A percentile compares a stretch with the other conserved stretches of the same genome.
Conservation (phyloP, 2,888 invertebrate genomes). For the Erebia epiphron region DNA sequence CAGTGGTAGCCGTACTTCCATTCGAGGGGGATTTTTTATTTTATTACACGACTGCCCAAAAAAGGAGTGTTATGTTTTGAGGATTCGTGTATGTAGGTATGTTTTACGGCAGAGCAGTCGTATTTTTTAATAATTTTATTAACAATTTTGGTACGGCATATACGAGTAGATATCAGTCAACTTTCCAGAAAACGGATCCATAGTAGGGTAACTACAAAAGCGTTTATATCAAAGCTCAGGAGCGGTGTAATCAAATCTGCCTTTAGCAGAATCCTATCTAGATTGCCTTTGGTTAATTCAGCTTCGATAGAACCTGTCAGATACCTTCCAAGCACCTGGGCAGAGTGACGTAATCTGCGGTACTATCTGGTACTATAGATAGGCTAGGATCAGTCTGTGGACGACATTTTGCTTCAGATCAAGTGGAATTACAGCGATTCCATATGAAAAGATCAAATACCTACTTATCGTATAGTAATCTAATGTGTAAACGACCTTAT, state of each 20-base stretch:
- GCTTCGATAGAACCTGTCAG: constrained; percentile 13
- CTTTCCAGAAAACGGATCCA: not conserved
- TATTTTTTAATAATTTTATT: too few species aligned
- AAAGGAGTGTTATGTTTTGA: too few species aligned
- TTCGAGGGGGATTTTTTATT: too few species aligned
- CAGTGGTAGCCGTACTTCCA: too few species aligned
- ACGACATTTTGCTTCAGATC: constrained; percentile 5
- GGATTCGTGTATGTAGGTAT: too few species aligned
- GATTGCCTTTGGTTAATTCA: constrained; percentile 8
- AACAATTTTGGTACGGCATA: too few species aligned
- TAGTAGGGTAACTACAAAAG: not conserved
- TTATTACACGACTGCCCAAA: too few species aligned
- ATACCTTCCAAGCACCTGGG: constrained; percentile 1
- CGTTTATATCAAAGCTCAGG: constrained; percentile 7
- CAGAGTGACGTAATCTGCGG: constrained; percentile 5
- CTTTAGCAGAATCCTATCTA: constrained; percentile 4
- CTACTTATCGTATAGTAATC: not conserved
- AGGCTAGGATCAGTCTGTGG: not conserved
- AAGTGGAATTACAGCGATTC: not conserved
- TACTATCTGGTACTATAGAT: not conserved
- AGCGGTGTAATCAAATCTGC: not conserved
- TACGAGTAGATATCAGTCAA: not conserved
- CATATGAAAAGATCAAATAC: not conserved
- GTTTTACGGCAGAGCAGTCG: too few species aligned
- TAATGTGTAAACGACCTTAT: too few species aligned